Evolutionary conservation across 2,113 vertebrate species (phyloP), one percentile per base, ranked within the genome.

Genomic region (Plotosus lineatus): DNA sequence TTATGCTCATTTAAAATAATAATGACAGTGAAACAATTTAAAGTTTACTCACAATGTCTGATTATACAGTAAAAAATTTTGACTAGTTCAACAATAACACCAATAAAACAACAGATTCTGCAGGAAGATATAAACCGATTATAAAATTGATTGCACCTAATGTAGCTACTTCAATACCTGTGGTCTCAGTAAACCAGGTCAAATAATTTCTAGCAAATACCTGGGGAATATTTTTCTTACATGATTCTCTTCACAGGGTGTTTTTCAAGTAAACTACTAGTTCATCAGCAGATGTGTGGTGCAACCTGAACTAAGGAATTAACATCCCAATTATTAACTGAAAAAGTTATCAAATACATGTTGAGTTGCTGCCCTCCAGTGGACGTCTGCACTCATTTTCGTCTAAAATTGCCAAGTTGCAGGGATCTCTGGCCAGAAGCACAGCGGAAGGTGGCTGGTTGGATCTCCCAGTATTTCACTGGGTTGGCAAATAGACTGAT

Each of bases 401-500:
- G 94, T 86, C 94, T 91, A 87, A 95, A 96, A 89, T 99, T 99
- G 7, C 95, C 97, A 0, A 99, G 93, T 7, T 99, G 98, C 60
- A 99, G 91, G 0, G 96, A 96, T 80, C 95, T 95, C 85, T 94
- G 92, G 61, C 94, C 93, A 23, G 94, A 88, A 79, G 96, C 95
- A 84, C 98, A 99, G 15, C 97, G 97, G 84, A 99, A 99, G 3
- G 97, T 93, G 48, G 93, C 93, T 0, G 98, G 97, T 87, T 95
- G 95, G 38, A 99, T 90, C 87, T 97, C 93, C 97, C 96, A 96
- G 90, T 97, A 96, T 86, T 97, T 98, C 9, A 98, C 92, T 0
- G 96, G 96, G 63, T 99, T 99, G 56, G 95, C 95, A 82, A 95
- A 99, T 88, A 99, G 94, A 77, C 97, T 99, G 89, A 99, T 99